These are phyloP conservation scores for Macaria liturata DNA, from an alignment of 2,888 invertebrate genomes.

Conservation along the genomic window DNA sequence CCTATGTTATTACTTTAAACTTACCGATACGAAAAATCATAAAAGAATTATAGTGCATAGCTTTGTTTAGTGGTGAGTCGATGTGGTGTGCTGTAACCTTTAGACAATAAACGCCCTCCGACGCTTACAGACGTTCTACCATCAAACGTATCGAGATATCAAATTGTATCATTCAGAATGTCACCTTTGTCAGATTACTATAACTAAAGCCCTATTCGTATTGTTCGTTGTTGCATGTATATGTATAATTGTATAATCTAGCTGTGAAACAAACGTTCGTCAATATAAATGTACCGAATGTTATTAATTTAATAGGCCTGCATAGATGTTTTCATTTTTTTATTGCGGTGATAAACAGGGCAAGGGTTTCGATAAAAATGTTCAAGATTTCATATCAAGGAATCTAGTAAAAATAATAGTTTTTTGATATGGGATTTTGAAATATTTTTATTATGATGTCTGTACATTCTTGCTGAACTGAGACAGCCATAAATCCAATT, in stretches of 20 bases:
- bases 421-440: no score
- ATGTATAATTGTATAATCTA: slow-evolving; percentile 29
- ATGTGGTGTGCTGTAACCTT: slow-evolving; percentile 34
- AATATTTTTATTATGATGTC: no score
- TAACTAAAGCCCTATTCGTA: slow-evolving; percentile 16
- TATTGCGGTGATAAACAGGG: no score
- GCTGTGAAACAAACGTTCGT: slow-evolving; percentile 20
- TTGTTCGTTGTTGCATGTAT: slow-evolving; percentile 65
- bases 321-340: slow-evolving; percentile 19
- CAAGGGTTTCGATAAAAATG: no score
- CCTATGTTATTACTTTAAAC: no score
- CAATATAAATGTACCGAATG: slow-evolving; percentile 15
- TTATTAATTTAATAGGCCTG: slow-evolving; percentile 12
- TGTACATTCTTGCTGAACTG: no score
- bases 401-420: no score
- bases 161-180: neutral
- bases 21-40: no score
- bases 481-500: no score
- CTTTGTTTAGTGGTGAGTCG: neutral
- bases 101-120: slow-evolving; percentile 11
- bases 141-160: slow-evolving; percentile 1
- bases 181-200: slow-evolving; percentile 5
- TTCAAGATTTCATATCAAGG: no score
- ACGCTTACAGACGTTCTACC: slow-evolving; percentile 5
- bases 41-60: no score